A percentile compares a stretch with the other conserved stretches of the same genome.
Conservation (phyloP, 2,888 invertebrate species). For the Abrostola triplasia region DNA sequence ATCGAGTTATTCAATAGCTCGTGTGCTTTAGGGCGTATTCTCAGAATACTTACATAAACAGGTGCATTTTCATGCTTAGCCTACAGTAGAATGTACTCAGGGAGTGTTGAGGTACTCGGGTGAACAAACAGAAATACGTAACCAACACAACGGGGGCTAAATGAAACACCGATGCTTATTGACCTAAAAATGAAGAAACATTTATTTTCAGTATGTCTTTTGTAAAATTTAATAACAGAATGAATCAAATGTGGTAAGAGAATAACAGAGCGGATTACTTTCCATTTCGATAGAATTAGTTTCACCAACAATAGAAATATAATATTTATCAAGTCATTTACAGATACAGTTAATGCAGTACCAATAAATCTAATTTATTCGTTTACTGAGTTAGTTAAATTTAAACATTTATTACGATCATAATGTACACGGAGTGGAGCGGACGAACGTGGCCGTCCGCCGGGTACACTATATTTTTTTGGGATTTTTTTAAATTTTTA, state of each 20-base stretch:
- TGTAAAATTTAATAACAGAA: slow-evolving; percentile 89
- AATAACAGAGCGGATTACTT: slow-evolving; percentile 86
- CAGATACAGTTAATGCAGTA: slow-evolving; percentile 86
- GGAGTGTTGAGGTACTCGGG: slow-evolving; percentile 11
- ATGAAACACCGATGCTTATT: slow-evolving; percentile 89
- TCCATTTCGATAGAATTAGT: slow-evolving; percentile 83
- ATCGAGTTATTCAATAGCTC: not conserved
- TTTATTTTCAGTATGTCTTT: slow-evolving; percentile 92
- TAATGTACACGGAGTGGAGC: slow-evolving; percentile 73
- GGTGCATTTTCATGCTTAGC: slow-evolving; percentile 11
- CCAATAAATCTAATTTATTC: slow-evolving; percentile 87
- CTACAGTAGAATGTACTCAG: slow-evolving; percentile 15
- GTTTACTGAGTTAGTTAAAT: slow-evolving; percentile 84
- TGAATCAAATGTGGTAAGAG: slow-evolving; percentile 85
- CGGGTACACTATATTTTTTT: slow-evolving; percentile 77
- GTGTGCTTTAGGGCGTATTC: not conserved
- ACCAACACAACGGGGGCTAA: slow-evolving; percentile 58
- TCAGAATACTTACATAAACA: slow-evolving; percentile 27
- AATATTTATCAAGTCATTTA: slow-evolving; percentile 87
- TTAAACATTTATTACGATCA: slow-evolving; percentile 81
- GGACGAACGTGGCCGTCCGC: slow-evolving; percentile 54
- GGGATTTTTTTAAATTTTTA: slow-evolving; percentile 77
- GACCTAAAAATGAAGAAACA: slow-evolving; percentile 93
- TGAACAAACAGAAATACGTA: slow-evolving; percentile 24
- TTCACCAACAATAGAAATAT: slow-evolving; percentile 87